Conservation (phyloP, 2,888 invertebrate species). For the Acleris holmiana region DNA sequence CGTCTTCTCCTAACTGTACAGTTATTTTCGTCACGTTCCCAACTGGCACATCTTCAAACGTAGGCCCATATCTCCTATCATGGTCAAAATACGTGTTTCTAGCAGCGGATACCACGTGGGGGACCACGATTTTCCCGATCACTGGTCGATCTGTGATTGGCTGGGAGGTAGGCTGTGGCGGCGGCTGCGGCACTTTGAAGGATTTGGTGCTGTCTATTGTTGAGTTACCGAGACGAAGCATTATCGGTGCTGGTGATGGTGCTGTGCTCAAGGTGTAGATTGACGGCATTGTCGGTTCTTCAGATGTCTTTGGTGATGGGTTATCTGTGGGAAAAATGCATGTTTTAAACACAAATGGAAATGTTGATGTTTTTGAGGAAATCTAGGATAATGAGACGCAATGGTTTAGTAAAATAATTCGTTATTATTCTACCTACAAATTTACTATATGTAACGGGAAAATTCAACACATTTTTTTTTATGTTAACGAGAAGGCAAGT, state of each 20-base stretch:
- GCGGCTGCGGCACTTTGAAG: slow-evolving; percentile 76
- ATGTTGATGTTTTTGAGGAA: no score
- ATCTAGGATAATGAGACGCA: no score
- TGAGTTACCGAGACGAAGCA: slow-evolving; percentile 79
- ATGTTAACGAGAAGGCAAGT: no score
- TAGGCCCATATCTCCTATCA: slow-evolving; percentile 87
- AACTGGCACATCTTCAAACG: slow-evolving; percentile 85
- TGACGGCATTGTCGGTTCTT: slow-evolving; percentile 71
- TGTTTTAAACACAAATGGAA: no score
- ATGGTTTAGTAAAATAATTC: no score
- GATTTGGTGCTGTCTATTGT: slow-evolving; percentile 80
- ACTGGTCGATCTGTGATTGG: slow-evolving; percentile 38
- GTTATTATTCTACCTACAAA: no score
- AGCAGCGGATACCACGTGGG: slow-evolving; percentile 65
- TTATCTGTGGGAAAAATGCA: slow-evolving; percentile 51
- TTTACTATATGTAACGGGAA: no score
- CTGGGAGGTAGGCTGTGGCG: slow-evolving; percentile 54
- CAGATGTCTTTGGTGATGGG: slow-evolving; percentile 56
- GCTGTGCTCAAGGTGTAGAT: slow-evolving; percentile 75
- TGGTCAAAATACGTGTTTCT: slow-evolving; percentile 79
- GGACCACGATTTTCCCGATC: slow-evolving; percentile 57
- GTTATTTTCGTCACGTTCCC: slow-evolving; percentile 88
- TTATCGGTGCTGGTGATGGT: slow-evolving; percentile 70
- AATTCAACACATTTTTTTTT: no score
- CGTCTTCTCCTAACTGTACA: slow-evolving; percentile 89